phyloP scores from a whole-genome alignment of 2,888 invertebrate genomes.

The Stenchaetothrips biformis region DNA sequence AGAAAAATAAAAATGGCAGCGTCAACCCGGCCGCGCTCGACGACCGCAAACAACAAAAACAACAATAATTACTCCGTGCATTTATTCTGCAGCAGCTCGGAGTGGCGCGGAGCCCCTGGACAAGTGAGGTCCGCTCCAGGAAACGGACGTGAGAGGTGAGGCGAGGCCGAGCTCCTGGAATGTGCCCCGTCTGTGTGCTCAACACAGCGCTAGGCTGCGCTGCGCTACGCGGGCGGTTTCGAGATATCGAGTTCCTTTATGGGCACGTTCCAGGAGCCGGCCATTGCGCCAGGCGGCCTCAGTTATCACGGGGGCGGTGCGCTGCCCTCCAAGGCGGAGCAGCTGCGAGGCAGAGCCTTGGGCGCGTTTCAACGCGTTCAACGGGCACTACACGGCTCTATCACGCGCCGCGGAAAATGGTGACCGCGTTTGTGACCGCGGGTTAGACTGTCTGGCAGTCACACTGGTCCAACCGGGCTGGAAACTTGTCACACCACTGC shows the following conservation, averaged over 20 bases:
- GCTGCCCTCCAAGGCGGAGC: not conserved
- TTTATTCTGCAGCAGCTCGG: not conserved
- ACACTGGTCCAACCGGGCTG: not conserved
- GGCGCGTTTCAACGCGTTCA: not conserved
- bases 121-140: slow-evolving; percentile 9
- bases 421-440: not conserved
- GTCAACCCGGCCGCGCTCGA: not conserved
- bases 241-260: slow-evolving; percentile 11
- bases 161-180: slow-evolving; percentile 16
- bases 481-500: not conserved
- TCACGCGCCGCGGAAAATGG: not conserved
- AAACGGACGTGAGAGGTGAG: not conserved
- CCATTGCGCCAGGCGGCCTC: not conserved
- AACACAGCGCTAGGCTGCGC: not conserved
- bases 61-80: not conserved
- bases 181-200: not conserved
- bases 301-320: not conserved
- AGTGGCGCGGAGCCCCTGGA: slow-evolving; percentile 2
- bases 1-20: not conserved
- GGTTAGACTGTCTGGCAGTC: too few species aligned
- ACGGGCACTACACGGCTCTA: too few species aligned
- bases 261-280: slow-evolving; percentile 16
- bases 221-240: not conserved
- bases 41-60: not conserved
- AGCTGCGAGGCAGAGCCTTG: not conserved